Conservation (phyloP, 2,888 invertebrate species). For the Theretra japonica region DNA sequence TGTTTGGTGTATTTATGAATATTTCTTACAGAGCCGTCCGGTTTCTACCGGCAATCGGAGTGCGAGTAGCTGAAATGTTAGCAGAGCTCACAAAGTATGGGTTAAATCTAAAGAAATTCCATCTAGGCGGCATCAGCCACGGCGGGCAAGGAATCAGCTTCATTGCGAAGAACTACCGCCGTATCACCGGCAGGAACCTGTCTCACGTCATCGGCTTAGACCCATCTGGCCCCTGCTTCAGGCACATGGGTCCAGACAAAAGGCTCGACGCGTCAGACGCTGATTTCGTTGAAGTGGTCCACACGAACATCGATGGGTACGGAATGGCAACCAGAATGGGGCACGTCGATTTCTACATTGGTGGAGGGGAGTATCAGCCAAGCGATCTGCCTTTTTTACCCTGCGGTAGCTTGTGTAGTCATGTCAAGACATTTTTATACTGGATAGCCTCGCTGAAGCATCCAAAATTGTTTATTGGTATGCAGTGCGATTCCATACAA, state of each 20-base stretch:
- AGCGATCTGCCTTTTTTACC: conserved; percentile 36
- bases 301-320: conserved; percentile 44
- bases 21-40: conserved; percentile 33
- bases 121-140: conserved; percentile 44
- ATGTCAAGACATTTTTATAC: conserved; percentile 36
- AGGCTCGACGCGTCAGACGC: conserved; percentile 46
- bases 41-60: conserved; percentile 40
- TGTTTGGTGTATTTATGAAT: too few relatives aligned
- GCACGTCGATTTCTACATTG: conserved; percentile 49
- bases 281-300: conserved; percentile 42
- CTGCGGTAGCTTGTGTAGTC: conserved; percentile 46
- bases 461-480: conserved; percentile 45
- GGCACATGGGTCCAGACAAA: conserved; percentile 39
- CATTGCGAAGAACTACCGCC: conserved; percentile 44
- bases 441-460: conserved; percentile 45
- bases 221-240: conserved; percentile 48
- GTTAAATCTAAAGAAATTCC: conserved; percentile 40
- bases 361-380: conserved; percentile 51
- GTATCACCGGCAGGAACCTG: conserved; percentile 42
- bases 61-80: conserved; percentile 42
- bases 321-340: conserved; percentile 46
- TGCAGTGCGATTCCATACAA: conserved; percentile 48
- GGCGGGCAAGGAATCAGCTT: conserved; percentile 48
- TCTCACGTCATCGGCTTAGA: conserved; percentile 43
- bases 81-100: conserved; percentile 39